Conservation (phyloP, 92 coral and sea anemone genomes). For the Heliopora coerulea region DNA sequence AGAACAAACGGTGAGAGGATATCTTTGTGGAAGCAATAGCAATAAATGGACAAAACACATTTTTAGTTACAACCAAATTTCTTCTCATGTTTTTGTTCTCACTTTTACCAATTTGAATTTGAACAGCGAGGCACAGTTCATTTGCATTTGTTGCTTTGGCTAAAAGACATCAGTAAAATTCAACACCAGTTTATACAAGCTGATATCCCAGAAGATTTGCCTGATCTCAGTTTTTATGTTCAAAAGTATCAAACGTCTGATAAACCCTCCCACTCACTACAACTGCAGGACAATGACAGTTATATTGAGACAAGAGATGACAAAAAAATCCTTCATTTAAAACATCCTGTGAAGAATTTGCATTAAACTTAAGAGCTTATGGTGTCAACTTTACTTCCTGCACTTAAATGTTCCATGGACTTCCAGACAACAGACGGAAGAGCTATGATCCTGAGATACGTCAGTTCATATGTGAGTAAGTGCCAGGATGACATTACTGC, state of each 20-base stretch:
- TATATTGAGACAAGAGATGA: neutral
- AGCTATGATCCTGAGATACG: slow-evolving; percentile 24
- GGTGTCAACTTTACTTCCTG: slow-evolving; percentile 6
- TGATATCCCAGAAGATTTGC: slow-evolving; percentile 10
- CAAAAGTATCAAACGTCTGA: slow-evolving; percentile 4
- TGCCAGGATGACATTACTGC: neutral
- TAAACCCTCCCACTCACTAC: neutral
- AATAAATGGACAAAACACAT: slow-evolving; percentile 42
- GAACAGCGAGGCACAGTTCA: slow-evolving; percentile 34
- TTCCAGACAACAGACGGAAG: slow-evolving; percentile 15
- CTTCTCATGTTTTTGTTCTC: neutral
- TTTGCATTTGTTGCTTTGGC: slow-evolving; percentile 24
- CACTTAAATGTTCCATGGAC: slow-evolving; percentile 27
- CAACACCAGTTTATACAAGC: neutral
- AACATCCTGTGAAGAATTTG: slow-evolving; percentile 21
- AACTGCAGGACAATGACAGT: neutral
- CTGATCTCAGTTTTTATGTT: neutral
- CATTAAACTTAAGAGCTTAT: slow-evolving; percentile 12
- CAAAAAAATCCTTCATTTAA: neutral
- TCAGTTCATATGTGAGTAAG: slow-evolving; percentile 4
- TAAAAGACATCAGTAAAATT: neutral
- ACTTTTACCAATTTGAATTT: slow-evolving; percentile 41
- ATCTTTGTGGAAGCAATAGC: slow-evolving; percentile 47
- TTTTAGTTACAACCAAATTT: neutral
- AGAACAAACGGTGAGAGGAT: slow-evolving; percentile 52